Base-by-base conservation (phyloP, 2,797 vertebrate genomes). In the Aulostomus chinensis region DNA sequence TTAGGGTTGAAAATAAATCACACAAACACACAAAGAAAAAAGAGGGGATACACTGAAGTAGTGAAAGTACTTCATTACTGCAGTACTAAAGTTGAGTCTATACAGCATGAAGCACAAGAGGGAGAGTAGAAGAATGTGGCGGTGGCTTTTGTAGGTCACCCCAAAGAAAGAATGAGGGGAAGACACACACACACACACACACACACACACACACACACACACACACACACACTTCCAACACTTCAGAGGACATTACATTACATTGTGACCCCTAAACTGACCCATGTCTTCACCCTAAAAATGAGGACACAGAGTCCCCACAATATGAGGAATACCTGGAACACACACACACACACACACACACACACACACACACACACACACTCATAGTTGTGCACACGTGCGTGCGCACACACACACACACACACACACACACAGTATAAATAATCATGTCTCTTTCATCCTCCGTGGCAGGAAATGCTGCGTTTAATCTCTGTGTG, bases 401-500 rank as follows among this genome's bases (percentile, higher is more conserved):
- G 24, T 20, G 24, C 68, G 43, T 42, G 38, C 49, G 47, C 42
- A 55, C 54, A 51, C 58, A 61, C 35, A 58, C 38, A 63, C 35
- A 45, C 36, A 43, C 34, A 65, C 61, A 71, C 59, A 62, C 68
- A 63, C 67, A 68, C 66, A 58, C 50, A 64, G 63, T 58, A 80
- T 68, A 85, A 80, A 84, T 78, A 83, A 81, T 84, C 77, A 76
- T 58, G 59, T 49, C 50, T 73, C 80, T 87, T 86, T 83, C 68
- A 80, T 81, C 79, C 77, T 75, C 61, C 29, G 17, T 61, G 72
- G 78, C 79, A 83, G 85, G 85, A 87, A 87, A 87, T 80, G 83
- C 83, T 76, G 72, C 83, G 72, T 82, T 84, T 80, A 78, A 76
- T 61, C 29, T 36, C 65, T 61, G 58, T 58, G 70, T 74, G 61